Conservation (phyloP, 2,113 vertebrate species). For the Brienomyrus longianalis region DNA sequence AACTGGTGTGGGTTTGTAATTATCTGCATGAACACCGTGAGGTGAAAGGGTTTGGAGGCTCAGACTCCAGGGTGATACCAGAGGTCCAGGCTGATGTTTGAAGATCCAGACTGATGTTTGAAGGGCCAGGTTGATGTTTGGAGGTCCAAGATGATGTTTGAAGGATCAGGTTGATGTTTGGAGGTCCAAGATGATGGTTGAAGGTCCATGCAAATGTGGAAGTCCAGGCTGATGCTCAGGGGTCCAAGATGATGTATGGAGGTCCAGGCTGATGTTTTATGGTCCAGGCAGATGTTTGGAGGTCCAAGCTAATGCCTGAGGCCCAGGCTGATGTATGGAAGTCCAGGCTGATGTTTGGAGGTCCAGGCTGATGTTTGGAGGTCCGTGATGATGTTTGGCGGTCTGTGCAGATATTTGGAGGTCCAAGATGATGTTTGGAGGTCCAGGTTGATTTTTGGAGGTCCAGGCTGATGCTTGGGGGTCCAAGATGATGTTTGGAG, state of each 20-base stretch:
- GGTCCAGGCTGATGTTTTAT: not conserved
- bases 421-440: not conserved
- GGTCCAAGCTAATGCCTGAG: too few relatives aligned
- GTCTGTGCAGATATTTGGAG: not conserved
- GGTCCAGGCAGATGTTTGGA: too few relatives aligned
- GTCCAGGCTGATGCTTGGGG: not conserved
- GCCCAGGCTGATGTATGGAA: too few relatives aligned
- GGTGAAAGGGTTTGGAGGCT: not conserved
- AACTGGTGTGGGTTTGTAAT: not conserved
- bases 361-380: not conserved
- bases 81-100: not conserved
- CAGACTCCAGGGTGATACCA: not conserved
- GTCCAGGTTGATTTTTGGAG: not conserved
- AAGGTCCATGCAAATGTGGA: too few relatives aligned
- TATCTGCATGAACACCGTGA: not conserved
- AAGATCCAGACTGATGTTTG: not conserved
- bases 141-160: too few relatives aligned
- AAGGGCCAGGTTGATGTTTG: not conserved
- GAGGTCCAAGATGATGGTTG: too few relatives aligned
- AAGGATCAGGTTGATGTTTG: too few relatives aligned
- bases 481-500: not conserved
- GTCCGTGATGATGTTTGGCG: not conserved
- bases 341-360: not conserved
- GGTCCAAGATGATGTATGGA: not conserved
- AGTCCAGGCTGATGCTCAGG: not conserved